Evolutionary conservation across 2,888 invertebrate genomes (phyloP), one percentile per base, ranked within the genome.

Genomic region (Tiphia femorata): DNA sequence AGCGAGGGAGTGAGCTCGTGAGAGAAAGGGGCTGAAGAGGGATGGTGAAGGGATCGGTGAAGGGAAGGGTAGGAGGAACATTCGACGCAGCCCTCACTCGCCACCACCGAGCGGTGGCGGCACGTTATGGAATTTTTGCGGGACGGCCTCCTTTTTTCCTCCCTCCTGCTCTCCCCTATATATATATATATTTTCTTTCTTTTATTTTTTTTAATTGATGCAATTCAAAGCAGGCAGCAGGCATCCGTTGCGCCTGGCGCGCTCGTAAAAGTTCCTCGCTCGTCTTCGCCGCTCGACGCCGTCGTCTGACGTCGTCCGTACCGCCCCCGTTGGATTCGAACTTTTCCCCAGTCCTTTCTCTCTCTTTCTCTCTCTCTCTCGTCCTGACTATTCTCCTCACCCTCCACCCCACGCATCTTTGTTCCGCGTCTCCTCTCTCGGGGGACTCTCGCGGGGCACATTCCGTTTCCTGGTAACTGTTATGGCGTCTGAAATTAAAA

Each of bases 151-250:
- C 33, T 33, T 14, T 33, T 14, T 33, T 14, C 6, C 33, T 12
- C 10, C 7, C 30, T 30, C 30, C 7, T 8, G 10, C 30, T 3
- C 33, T 33, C 12, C 33, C 4, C 64, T 62, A 64, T 25, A 5
- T 8, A 6, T 25, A 5, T 25, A 5, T 8, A 8, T 6, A 8
- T 8, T 25, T 8, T 25, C 25, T 25, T 5, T 25, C 25, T 25
- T 8, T n/a, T 7, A 33, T 33, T 62, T 62, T 69, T 73, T 71
- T 73, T 75, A 75, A 76, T 75, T 76, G 71, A 67, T 67, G 70
- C 68, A 59, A 70, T 71, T 70, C 65, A 72, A 72, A 74, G 55
- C 64, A 61, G 65, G 59, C 65, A 74, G 55, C 64, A 61, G 65
- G 59, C 65, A 63, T 61, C 56, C 51, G 60, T 61, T 44, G 53